Evolutionary conservation across 2,888 invertebrate species (phyloP).

Genomic region (Drosophila formosana): DNA sequence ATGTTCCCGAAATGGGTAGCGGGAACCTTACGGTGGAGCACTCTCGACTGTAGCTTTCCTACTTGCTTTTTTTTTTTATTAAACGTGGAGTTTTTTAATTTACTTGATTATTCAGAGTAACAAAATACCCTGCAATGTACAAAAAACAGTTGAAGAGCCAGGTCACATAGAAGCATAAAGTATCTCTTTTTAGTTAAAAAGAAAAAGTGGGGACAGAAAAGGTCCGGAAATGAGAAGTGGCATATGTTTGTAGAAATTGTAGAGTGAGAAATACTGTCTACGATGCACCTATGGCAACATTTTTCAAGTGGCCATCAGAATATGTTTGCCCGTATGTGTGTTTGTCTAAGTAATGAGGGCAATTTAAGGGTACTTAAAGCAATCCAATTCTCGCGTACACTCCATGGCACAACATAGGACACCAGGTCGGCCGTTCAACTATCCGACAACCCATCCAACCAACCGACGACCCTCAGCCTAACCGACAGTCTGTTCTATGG

Average conservation of each 20-base stretch:
- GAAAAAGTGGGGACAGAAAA: conserved; percentile 26
- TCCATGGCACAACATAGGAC: conserved; percentile 46
- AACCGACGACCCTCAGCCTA: conserved; percentile 4
- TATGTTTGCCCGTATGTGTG: conserved; percentile 44
- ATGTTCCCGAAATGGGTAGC: too few relatives aligned
- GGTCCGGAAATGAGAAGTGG: conserved; percentile 75
- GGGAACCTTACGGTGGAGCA: too few relatives aligned
- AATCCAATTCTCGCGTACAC: conserved; percentile 74
- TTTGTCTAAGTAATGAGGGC: conserved; percentile 78
- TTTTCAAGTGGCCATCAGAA: conserved; percentile 54
- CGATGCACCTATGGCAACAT: conserved; percentile 76
- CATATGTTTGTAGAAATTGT: conserved; percentile 38
- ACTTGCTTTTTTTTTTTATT: too few relatives aligned
- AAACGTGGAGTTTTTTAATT: too few relatives aligned
- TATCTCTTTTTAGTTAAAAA: conserved; percentile 38
- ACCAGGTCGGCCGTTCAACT: conserved; percentile 30
- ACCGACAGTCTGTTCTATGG: conserved; percentile 15
- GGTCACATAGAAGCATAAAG: neutral
- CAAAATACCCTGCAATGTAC: too few relatives aligned
- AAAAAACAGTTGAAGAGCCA: too few relatives aligned
- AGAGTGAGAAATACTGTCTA: conserved; percentile 30
- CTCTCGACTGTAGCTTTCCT: too few relatives aligned
- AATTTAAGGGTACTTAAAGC: conserved; percentile 77
- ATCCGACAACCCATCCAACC: conserved; percentile 17
- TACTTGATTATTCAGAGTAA: too few relatives aligned